Evolutionary conservation across 2,113 vertebrate species (phyloP), one percentile per base, ranked within the genome.

Genomic region (Leptodactylus fuscus): DNA sequence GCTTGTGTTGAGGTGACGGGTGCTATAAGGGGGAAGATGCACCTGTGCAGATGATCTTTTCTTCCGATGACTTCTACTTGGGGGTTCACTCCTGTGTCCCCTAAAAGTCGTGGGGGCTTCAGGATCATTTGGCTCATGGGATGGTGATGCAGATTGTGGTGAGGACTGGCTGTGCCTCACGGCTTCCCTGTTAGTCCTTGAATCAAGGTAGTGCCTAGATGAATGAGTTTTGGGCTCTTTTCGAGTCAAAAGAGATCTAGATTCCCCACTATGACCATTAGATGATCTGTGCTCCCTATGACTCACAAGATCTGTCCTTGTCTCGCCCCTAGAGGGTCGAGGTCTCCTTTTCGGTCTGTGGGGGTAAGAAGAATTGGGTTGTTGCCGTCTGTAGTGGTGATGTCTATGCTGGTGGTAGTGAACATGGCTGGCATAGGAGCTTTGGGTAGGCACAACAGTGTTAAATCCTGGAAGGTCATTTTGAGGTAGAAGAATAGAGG

Each of bases 371-470:
- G 58, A 29, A 58, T 75, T 81, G 11, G 55, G 55, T 4, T 80
- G 0, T 0, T 93, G 94, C 38, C 91, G 95, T 82, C 95, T 94
- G 32, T 98, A 97, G 93, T 98, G 96, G 90, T 98, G 97, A 92
- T 99, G 97, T 89, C 96, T 94, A 91, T 99, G 98, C 53, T 96
- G 95, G 92, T 99, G 97, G 91, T 95, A 98, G 91, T 99, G 96
- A 85, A 97, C 76, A 0, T 99, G 97, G 92, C 94, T 97, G 88
- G 97, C 65, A 60, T 73, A 86, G 7, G 75, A 79, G 69, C 27
- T 65, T 41, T 81, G 76, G n/a, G 60, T 27, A 34, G 76, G 0
- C 90, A 90, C 18, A 95, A 94, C 79, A 95, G 93, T 85, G 94
- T 90, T 1, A 95, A 95, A 87, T 97, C 97, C 93, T 97, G 87